These are phyloP conservation scores for Stichodactyla helianthus DNA, from an alignment of 64 coral and sea anemone species.

Conservation along the genomic window DNA sequence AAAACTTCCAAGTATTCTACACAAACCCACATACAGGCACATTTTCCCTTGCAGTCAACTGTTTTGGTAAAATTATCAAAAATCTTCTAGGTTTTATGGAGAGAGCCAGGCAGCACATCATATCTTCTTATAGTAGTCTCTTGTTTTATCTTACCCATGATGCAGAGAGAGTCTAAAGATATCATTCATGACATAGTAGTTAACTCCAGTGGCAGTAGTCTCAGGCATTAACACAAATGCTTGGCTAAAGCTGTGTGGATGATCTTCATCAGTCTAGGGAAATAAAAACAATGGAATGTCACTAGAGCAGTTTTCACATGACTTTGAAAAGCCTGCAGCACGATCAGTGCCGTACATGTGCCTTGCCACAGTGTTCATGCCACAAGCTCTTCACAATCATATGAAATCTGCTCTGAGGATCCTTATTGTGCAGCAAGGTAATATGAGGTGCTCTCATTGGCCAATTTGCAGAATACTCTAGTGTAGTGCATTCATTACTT, in stretches of 20 bases:
- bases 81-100: background rate
- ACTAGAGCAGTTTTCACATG: background rate
- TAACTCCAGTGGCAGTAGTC: background rate
- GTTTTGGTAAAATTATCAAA: background rate
- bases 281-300: background rate
- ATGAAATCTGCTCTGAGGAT: no score
- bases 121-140: background rate
- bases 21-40: background rate
- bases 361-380: no score
- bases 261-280: slow-evolving; percentile 64
- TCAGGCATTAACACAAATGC: slow-evolving; percentile 32
- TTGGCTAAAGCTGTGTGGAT: slow-evolving; percentile 61
- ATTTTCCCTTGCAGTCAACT: background rate
- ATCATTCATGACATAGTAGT: slow-evolving; percentile 52
- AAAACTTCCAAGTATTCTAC: no score
- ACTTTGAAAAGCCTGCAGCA: no score
- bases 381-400: no score
- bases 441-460: no score
- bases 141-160: slow-evolving; percentile 11
- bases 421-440: no score
- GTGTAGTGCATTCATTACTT: no score
- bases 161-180: slow-evolving; percentile 63
- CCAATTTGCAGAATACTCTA: no score
- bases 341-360: no score
- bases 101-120: background rate